Percentiles rank a stretch among this genome's conserved stretches.
Evolutionary conservation across 2,113 vertebrate species (phyloP).

Genomic region (Phalacrocorax pelagicus): DNA sequence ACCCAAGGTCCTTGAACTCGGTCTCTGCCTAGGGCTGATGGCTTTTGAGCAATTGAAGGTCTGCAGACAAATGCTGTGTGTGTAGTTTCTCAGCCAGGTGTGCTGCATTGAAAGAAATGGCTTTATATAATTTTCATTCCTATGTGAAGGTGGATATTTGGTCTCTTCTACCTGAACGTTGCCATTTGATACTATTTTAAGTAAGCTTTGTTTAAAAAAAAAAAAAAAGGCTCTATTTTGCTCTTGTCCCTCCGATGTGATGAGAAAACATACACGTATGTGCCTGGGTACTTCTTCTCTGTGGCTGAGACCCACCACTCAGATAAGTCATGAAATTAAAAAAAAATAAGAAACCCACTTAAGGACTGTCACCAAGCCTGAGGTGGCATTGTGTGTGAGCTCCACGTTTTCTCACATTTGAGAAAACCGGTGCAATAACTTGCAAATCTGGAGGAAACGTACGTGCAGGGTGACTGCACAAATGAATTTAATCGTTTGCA

Average conservation of each 20-base stretch:
- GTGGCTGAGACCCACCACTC: neutral
- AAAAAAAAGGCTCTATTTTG: neutral
- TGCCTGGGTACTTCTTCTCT: neutral
- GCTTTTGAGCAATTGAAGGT: neutral
- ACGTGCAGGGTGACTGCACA: conserved; percentile 7
- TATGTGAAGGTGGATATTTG: neutral
- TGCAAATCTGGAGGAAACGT: neutral
- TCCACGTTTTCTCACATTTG: neutral
- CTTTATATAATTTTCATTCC: neutral
- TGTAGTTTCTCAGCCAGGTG: neutral
- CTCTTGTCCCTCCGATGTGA: neutral
- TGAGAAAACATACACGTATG: rapidly evolving
- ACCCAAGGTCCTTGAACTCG: rapidly evolving
- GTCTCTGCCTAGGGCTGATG: neutral
- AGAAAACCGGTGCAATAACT: neutral
- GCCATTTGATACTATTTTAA: neutral
- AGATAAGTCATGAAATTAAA: neutral
- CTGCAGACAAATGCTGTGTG: neutral
- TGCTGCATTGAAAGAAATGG: neutral
- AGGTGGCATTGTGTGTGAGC: neutral
- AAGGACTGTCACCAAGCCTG: neutral
- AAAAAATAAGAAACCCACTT: neutral
- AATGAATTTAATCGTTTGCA: conserved; percentile 22
- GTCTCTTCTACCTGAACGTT: neutral
- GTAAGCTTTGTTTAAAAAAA: neutral